Base-by-base conservation (phyloP, 2,888 invertebrate species). In the Eupithecia centaureata region DNA sequence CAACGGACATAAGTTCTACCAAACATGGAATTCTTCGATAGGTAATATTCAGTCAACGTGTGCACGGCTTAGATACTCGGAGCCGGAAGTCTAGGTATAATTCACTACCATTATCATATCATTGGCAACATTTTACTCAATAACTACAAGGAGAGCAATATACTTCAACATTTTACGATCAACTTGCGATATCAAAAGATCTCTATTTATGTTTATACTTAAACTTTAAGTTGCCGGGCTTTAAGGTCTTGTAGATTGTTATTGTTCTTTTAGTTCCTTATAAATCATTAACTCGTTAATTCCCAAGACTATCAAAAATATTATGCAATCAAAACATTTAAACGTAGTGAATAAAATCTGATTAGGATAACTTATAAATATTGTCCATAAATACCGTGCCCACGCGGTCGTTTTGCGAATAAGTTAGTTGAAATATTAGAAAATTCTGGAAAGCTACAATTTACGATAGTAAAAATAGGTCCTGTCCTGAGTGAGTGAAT, bases 81-180 rank as follows among this genome's bases (percentile, higher is more conserved):
- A 71, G 52, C 70, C 74, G 74, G 74, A 74, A 74, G 71, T 71
- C 65, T 63, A 57, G 25, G 61, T 68, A 69, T 63, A 71, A 67
- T 63, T 67, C 54, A 56, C 64, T 61, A 61, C 56, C 64, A 70
- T 68, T 75, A 75, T 70, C 71, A 69, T 73, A 73, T 69, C 64
- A 60, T 71, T 73, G 66, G 71, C 72, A 73, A 74, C 67, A 72
- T 74, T 73, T 71, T 72, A 73, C 70, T 70, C 70, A 70, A 72
- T 76, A 69, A 70, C 61, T 66, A 42, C 70, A 68, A 73, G 70
- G 71, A 70, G 59, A 65, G 71, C 67, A 60, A 73, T 73, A 71
- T 60, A 69, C 61, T 61, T 64, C 61, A 63, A 18, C 65, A 65
- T 51, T 71, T 73, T 73, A 72, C 62, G 66, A 27, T 35, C 70